Evolutionary conservation across 2,888 invertebrate species (phyloP).

Genomic region (Nomada lathburiana): DNA sequence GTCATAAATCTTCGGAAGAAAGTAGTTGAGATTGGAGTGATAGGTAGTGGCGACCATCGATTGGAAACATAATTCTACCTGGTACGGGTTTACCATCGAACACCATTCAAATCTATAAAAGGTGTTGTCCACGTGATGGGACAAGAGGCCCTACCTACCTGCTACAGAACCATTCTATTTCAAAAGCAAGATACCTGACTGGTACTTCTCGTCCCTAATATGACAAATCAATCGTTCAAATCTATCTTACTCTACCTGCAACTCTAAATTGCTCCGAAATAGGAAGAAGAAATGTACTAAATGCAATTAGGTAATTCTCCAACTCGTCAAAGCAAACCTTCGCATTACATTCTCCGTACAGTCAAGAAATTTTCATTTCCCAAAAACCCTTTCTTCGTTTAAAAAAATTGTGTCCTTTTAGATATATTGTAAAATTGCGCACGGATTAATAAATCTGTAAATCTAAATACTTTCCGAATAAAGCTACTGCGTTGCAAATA

Average conservation of each 20-base stretch:
- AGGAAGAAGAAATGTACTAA: neutral
- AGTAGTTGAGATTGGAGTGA: conserved; percentile 7
- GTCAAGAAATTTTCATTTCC: too few species aligned
- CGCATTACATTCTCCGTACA: too few species aligned
- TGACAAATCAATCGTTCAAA: conserved; percentile 17
- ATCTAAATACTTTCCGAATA: too few species aligned
- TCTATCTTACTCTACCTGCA: neutral
- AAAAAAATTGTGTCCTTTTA: too few species aligned
- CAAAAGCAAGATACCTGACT: neutral
- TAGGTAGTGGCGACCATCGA: neutral
- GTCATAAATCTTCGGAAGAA: conserved; percentile 11
- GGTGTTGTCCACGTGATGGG: neutral
- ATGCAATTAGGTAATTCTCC: too few species aligned
- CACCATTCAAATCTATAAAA: conserved; percentile 12
- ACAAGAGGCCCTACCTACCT: conserved; percentile 26
- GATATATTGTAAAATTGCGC: too few species aligned
- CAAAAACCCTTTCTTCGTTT: too few species aligned
- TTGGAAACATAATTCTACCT: conserved; percentile 32
- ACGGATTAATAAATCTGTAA: too few species aligned
- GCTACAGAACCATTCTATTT: neutral
- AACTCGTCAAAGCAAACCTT: too few species aligned
- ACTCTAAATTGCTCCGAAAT: neutral
- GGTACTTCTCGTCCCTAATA: conserved; percentile 1
- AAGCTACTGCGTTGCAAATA: too few species aligned
- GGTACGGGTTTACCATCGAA: conserved; percentile 15